These are phyloP conservation scores for Drosophila sordidula DNA, from an alignment of 2,888 invertebrate genomes.

Conservation along the genomic window DNA sequence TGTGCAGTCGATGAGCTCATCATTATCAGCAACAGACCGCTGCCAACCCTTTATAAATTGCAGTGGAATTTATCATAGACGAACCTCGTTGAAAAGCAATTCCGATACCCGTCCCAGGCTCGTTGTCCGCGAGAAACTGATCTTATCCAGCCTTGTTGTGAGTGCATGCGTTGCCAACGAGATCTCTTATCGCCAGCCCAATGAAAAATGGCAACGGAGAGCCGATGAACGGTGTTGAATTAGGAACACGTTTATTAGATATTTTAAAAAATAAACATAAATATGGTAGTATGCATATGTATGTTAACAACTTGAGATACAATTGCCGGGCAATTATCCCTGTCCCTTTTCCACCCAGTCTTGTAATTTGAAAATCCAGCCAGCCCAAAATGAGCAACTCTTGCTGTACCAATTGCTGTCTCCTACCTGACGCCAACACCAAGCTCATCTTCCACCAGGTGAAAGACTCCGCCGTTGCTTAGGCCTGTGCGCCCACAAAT, in stretches of 20 bases:
- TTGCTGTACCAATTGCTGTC: conserved; percentile 30
- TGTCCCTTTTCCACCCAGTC: conserved; percentile 5
- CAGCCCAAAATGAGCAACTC: conserved; percentile 51
- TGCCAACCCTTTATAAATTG: conserved; percentile 64
- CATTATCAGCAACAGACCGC: conserved; percentile 25
- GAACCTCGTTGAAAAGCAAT: conserved; percentile 68
- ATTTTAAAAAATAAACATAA: background rate
- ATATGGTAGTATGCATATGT: background rate
- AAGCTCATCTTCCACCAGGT: conserved; percentile 59
- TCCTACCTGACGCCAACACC: conserved; percentile 60
- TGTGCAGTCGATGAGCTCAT: conserved; percentile 72
- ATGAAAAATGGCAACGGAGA: conserved; percentile 60
- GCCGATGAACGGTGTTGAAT: conserved; percentile 32
- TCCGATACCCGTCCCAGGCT: conserved; percentile 26
- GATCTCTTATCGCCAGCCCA: conserved; percentile 38
- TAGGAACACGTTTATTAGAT: conserved; percentile 26
- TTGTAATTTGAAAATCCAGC: conserved; percentile 35
- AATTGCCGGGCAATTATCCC: background rate
- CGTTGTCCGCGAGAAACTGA: conserved; percentile 42
- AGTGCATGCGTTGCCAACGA: conserved; percentile 46
- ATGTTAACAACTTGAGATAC: background rate
- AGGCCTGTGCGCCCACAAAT: conserved; percentile 60
- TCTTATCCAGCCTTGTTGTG: conserved; percentile 66
- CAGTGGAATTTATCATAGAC: conserved; percentile 60
- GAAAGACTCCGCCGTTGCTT: conserved; percentile 36